Base-by-base conservation (phyloP, 2,797 vertebrate species). In the Caiman crocodilus region DNA sequence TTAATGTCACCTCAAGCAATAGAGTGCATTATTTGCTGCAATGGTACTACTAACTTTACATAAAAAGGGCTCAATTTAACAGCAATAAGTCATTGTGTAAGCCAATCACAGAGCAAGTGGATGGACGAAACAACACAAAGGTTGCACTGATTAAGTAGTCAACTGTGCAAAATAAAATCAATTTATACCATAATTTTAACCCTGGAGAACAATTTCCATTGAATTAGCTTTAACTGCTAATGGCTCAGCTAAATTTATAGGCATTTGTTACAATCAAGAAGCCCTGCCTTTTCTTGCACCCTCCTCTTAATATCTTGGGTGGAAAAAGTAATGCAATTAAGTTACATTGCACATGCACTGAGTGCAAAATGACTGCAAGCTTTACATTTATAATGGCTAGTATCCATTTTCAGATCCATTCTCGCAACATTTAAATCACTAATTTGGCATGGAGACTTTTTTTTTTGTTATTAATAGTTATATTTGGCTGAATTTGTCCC, bases 381-480 rank as follows among this genome's bases (percentile, higher is more conserved):
- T 87, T 85, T 82, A 42, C 55, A 50, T 90, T 91, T 85, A 23
- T 77, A 76, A 73, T 63, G 79, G 12, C 85, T 94, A 28, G 15
- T 8, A 88, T 16, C 20, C 7, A 64, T 84, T 81, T 50, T 92
- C 58, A n/a, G 56, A 10, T 30, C 20, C 4, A 78, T 11, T 63
- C 1, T 73, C 32, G 42, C 64, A 76, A 26, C 84, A 23, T 88
- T 93, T 64, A 79, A 6, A 16, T 61, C 13, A 7, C 23, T 80
- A 81, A 42, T 57, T 85, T 74, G 55, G 12, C 57, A 20, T 26
- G 32, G 25, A 78, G 56, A 26, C 32, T 50, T 50, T 50, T 50
- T 50, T 21, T 76, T 6, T 74, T n/a, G 26, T 61, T 28, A 60
- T 60, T 73, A 14, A 32, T 8, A 71, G 67, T 20, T 42, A 32